A percentile compares a stretch with the other conserved stretches of the same genome.
phyloP scores from a whole-genome alignment of 2,113 vertebrate species.

The Microtus pennsylvanicus region DNA sequence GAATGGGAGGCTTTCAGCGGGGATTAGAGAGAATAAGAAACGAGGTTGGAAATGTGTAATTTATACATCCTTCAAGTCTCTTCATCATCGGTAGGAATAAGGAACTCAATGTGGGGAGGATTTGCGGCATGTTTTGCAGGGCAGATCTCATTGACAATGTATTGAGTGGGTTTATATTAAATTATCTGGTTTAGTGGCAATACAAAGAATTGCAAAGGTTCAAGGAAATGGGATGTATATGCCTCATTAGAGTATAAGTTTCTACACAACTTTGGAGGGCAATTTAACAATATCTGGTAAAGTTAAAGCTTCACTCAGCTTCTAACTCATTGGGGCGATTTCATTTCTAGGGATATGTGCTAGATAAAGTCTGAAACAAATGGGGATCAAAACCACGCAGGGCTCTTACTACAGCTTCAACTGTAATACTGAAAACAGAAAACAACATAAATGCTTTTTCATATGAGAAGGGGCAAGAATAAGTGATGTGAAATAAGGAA shows the following conservation, averaged over 20 bases:
- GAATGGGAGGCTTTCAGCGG: not conserved
- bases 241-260: not conserved
- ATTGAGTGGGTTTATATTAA: not conserved
- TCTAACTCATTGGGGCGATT: not conserved
- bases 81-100: not conserved
- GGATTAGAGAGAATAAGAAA: not conserved
- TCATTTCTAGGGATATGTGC: not conserved
- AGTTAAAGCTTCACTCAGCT: constrained; percentile 15
- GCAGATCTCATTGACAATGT: not conserved
- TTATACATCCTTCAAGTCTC: not conserved
- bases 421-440: not conserved
- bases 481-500: not conserved
- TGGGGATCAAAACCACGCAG: not conserved
- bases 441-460: not conserved
- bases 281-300: constrained; percentile 35
- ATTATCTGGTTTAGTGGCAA: not conserved
- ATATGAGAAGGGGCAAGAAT: not conserved
- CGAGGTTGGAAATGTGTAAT: constrained; percentile 16
- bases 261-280: not conserved
- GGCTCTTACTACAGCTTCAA: not conserved
- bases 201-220: not conserved
- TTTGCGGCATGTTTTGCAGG: not conserved
- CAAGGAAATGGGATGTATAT: not conserved
- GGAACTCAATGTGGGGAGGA: not conserved
- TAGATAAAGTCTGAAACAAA: constrained; percentile 28